Percentiles rank a stretch among this genome's conserved stretches.
These are phyloP conservation scores for Caenorhabditis tropicalis DNA, from an alignment of 1,140 invertebrate species.

Conservation along the genomic window DNA sequence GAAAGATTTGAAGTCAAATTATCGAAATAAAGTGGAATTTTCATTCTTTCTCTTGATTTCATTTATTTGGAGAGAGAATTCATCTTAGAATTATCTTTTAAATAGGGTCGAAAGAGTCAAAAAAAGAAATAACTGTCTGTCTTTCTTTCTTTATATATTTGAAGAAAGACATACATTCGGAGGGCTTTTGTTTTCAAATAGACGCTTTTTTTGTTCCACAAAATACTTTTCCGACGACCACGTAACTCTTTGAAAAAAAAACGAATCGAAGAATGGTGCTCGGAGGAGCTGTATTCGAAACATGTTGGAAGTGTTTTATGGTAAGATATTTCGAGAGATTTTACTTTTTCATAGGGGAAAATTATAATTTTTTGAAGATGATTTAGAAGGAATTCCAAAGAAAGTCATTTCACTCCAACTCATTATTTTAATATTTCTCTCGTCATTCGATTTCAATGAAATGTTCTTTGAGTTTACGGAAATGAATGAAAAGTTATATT, in stretches of 20 bases:
- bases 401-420: too few species aligned
- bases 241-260: not conserved
- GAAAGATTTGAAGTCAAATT: too few species aligned
- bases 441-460: not conserved
- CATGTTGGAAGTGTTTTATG: slow-evolving; percentile 4
- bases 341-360: too few species aligned
- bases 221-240: not conserved
- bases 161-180: not conserved
- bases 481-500: too few species aligned
- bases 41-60: too few species aligned
- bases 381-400: too few species aligned
- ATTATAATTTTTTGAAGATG: too few species aligned
- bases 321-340: not conserved
- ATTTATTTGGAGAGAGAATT: too few species aligned
- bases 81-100: too few species aligned
- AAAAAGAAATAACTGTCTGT: not conserved
- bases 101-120: not conserved
- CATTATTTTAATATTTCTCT: too few species aligned
- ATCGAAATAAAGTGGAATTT: too few species aligned
- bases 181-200: not conserved
- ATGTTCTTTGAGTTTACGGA: not conserved
- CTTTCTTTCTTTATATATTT: too few species aligned
- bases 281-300: not conserved
- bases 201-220: not conserved
- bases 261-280: not conserved